These are phyloP conservation scores for Momotus momota DNA, from an alignment of 2,797 vertebrate genomes.

Conservation along the genomic window DNA sequence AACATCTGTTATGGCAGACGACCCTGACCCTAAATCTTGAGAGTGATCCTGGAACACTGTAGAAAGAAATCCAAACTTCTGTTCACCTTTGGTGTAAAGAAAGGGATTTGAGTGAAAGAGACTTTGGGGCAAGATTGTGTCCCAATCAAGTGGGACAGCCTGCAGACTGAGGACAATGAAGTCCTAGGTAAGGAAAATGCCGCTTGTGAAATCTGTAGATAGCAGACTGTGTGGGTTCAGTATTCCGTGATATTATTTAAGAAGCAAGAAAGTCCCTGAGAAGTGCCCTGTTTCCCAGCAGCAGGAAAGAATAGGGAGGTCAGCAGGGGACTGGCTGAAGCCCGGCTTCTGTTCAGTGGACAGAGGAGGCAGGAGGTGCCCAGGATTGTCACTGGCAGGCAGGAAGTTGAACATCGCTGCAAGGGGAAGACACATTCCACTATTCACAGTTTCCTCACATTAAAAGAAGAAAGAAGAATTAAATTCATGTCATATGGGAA, in stretches of 20 bases:
- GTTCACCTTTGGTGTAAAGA: neutral
- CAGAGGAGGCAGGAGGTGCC: neutral
- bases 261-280: neutral
- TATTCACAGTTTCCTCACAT: neutral
- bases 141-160: neutral
- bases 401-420: neutral
- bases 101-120: neutral
- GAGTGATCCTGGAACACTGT: neutral
- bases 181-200: neutral
- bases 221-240: neutral
- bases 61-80: neutral
- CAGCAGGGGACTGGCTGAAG: rapidly evolving
- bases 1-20: too few relatives aligned
- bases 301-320: neutral
- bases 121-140: neutral
- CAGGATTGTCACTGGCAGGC: neutral
- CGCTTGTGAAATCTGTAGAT: neutral
- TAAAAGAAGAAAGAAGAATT: neutral
- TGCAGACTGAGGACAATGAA: neutral
- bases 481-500: neutral
- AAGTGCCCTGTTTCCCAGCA: neutral
- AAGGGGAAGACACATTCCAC: neutral
- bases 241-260: neutral
- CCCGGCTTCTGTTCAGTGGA: neutral
- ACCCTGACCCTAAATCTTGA: too few relatives aligned